A percentile compares a stretch with the other conserved stretches of the same genome.
Evolutionary conservation across 2,797 vertebrate species (phyloP).

Genomic region (Coccyzus lansbergi): DNA sequence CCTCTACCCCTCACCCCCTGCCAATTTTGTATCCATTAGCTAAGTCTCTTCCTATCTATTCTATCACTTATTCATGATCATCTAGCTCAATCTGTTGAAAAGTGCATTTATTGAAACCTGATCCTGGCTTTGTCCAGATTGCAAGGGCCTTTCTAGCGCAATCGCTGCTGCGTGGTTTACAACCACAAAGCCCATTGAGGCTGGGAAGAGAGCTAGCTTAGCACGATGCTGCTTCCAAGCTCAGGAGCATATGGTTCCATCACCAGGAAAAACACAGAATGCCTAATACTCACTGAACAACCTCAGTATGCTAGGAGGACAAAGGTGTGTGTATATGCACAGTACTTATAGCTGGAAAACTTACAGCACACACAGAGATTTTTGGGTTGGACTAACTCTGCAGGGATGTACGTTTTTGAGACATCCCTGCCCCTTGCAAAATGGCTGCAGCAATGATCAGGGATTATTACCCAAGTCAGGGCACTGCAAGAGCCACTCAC

Average conservation of each 20-base stretch:
- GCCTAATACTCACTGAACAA: not conserved
- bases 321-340: not conserved
- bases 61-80: slow-evolving; percentile 76
- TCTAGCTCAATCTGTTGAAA: slow-evolving; percentile 66
- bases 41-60: slow-evolving; percentile 38
- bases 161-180: not conserved
- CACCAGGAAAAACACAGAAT: not conserved
- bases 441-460: not conserved
- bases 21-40: slow-evolving; percentile 62
- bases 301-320: not conserved
- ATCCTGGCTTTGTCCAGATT: slow-evolving; percentile 41
- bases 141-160: not conserved
- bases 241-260: not conserved
- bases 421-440: not conserved
- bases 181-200: slow-evolving; percentile 25
- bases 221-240: not conserved
- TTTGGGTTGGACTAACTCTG: not conserved
- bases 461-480: not conserved
- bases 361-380: not conserved
- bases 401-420: not conserved
- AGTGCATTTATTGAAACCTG: slow-evolving; percentile 72
- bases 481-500: not conserved
- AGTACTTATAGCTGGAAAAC: not conserved
- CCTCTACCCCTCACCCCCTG: too few species aligned
- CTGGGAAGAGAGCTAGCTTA: slow-evolving; percentile 1